A percentile compares a stretch with the other conserved stretches of the same genome.
These are phyloP conservation scores for Tragelaphus strepsiceros DNA, from an alignment of 2,113 vertebrate genomes.

Conservation along the genomic window DNA sequence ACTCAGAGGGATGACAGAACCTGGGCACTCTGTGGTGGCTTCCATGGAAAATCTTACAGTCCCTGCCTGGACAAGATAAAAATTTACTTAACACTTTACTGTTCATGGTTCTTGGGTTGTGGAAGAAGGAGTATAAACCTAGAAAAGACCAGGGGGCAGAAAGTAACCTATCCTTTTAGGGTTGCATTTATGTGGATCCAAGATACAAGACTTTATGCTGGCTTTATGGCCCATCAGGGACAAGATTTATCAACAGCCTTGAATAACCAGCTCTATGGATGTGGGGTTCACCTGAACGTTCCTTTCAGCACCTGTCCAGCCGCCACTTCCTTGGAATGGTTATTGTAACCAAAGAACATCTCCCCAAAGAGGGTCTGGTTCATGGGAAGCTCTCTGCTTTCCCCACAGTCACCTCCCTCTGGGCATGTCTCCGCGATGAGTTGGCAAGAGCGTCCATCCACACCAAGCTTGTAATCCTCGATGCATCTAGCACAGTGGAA, in stretches of 20 bases:
- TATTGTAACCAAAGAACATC: conserved; percentile 97
- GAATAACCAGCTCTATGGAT: not conserved
- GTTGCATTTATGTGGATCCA: not conserved
- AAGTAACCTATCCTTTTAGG: not conserved
- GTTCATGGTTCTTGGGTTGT: not conserved
- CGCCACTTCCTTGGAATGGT: conserved; percentile 91
- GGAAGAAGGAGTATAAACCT: not conserved
- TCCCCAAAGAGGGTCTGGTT: conserved; percentile 98
- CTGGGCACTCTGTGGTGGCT: not conserved
- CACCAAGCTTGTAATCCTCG: conserved; percentile 94
- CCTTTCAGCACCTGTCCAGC: conserved; percentile 94
- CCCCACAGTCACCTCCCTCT: conserved; percentile 88
- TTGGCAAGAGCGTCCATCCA: conserved; percentile 92
- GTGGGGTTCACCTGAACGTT: conserved; percentile 88
- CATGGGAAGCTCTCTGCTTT: conserved; percentile 90
- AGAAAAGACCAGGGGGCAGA: not conserved
- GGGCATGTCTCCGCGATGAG: conserved; percentile 92
- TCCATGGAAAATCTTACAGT: not conserved
- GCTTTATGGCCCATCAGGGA: not conserved
- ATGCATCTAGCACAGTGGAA: conserved; percentile 87
- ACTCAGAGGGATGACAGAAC: not conserved
- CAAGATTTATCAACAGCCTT: not conserved
- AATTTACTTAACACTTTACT: not conserved
- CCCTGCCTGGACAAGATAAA: not conserved
- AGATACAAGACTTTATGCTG: not conserved